Evolutionary conservation across 2,113 vertebrate species (phyloP).

Genomic region (Apistogramma diplotaenia): DNA sequence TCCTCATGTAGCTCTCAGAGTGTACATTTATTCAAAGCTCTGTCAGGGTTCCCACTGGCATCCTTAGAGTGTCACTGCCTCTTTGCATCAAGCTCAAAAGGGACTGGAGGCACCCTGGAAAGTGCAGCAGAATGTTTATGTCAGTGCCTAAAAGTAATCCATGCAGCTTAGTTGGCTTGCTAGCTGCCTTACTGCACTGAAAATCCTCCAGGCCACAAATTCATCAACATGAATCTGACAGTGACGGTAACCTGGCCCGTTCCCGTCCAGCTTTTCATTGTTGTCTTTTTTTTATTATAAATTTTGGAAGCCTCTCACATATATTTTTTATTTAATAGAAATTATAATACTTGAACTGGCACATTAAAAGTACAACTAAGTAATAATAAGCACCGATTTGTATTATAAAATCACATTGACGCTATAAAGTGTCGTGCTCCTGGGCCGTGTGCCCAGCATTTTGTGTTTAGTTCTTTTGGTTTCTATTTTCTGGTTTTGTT

Average conservation of each 20-base stretch:
- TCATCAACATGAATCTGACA: constrained; percentile 12
- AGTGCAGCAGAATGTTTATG: constrained; percentile 62
- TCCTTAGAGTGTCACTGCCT: constrained; percentile 59
- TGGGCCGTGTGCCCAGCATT: no score
- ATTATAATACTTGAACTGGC: neutral
- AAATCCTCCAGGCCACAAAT: constrained; percentile 13
- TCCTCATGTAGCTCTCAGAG: constrained; percentile 11
- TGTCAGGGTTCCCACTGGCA: constrained; percentile 49
- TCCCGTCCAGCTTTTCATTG: neutral
- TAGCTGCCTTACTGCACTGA: constrained; percentile 1
- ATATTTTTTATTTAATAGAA: neutral
- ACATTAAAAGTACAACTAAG: neutral
- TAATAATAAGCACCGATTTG: neutral
- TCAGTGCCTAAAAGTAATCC: constrained; percentile 59
- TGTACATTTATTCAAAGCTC: constrained; percentile 53
- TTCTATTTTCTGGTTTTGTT: no score
- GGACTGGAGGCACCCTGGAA: constrained; percentile 42
- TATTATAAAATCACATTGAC: neutral
- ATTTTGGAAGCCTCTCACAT: neutral
- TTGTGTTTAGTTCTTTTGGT: no score
- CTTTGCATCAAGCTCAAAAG: constrained; percentile 57
- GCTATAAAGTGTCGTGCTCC: no score
- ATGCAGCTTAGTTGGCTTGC: constrained; percentile 25
- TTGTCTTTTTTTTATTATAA: neutral
- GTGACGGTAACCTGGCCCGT: neutral